Evolutionary conservation across 2,888 invertebrate species (phyloP).

Genomic region (Nomada flava): DNA sequence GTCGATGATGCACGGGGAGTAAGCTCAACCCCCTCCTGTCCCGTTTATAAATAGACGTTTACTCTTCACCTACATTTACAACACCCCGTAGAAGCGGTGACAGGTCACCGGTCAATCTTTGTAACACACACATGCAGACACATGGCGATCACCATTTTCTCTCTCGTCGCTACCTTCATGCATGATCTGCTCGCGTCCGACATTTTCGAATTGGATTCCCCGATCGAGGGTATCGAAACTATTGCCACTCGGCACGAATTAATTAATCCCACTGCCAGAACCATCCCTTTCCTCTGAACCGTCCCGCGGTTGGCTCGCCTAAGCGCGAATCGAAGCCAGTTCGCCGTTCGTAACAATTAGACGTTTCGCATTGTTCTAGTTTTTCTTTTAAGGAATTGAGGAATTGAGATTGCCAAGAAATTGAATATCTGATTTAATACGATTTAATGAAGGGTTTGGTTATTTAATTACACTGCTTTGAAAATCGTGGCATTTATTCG

Average conservation of each 20-base stretch:
- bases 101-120: slow-evolving; percentile 85
- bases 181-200: slow-evolving; percentile 65
- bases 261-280: slow-evolving; percentile 49
- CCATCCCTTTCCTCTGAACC: too few species aligned
- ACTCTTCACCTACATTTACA: slow-evolving; percentile 83
- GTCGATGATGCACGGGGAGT: slow-evolving; percentile 65
- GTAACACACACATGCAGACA: slow-evolving; percentile 65
- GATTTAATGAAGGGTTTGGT: too few species aligned
- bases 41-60: slow-evolving; percentile 82
- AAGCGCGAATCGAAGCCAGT: too few species aligned
- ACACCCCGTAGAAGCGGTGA: slow-evolving; percentile 84
- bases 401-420: too few species aligned
- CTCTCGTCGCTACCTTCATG: slow-evolving; percentile 70
- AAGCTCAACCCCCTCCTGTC: slow-evolving; percentile 54
- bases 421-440: too few species aligned
- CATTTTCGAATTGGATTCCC: slow-evolving; percentile 70
- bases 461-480: too few species aligned
- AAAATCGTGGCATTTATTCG: too few species aligned
- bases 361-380: too few species aligned
- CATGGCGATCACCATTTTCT: slow-evolving; percentile 64
- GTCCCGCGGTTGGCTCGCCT: too few species aligned
- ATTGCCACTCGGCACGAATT: slow-evolving; percentile 50
- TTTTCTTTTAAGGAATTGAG: too few species aligned
- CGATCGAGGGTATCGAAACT: slow-evolving; percentile 51
- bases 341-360: too few species aligned